Conservation (phyloP, 2,888 invertebrate species). For the Agriopis leucophaearia region DNA sequence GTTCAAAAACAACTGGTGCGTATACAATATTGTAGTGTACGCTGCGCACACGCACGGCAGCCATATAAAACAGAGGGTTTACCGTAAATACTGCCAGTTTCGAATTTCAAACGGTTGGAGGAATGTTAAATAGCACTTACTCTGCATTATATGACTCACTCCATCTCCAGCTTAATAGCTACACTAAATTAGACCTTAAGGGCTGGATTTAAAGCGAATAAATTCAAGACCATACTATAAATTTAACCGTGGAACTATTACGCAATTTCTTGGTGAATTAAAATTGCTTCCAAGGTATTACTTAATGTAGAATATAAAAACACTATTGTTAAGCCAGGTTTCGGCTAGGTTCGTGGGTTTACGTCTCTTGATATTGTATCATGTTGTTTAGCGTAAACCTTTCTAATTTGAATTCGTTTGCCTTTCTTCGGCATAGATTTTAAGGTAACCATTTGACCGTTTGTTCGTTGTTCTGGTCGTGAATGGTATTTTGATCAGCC, state of each 20-base stretch:
- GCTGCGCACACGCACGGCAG: constrained; percentile 51
- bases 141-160: constrained; percentile 51
- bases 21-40: constrained; percentile 20
- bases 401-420: constrained; percentile 62
- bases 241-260: constrained; percentile 43
- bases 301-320: constrained; percentile 51
- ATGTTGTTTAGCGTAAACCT: constrained; percentile 51
- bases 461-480: constrained; percentile 19
- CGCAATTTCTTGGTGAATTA: constrained; percentile 48
- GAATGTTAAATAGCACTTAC: constrained; percentile 56
- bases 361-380: constrained; percentile 34
- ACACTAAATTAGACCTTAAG: constrained; percentile 40
- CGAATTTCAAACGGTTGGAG: constrained; percentile 60
- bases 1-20: constrained; percentile 14
- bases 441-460: constrained; percentile 30
- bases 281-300: constrained; percentile 56
- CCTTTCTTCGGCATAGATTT: constrained; percentile 49
- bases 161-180: constrained; percentile 26
- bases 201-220: constrained; percentile 24
- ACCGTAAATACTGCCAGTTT: constrained; percentile 63
- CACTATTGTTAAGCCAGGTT: constrained; percentile 33
- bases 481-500: constrained; percentile 20
- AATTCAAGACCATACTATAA: constrained; percentile 17
- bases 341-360: constrained; percentile 23
- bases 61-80: constrained; percentile 59